Evolutionary conservation across 2,888 invertebrate species (phyloP).

Genomic region (Drosophila neoperkinsi): DNA sequence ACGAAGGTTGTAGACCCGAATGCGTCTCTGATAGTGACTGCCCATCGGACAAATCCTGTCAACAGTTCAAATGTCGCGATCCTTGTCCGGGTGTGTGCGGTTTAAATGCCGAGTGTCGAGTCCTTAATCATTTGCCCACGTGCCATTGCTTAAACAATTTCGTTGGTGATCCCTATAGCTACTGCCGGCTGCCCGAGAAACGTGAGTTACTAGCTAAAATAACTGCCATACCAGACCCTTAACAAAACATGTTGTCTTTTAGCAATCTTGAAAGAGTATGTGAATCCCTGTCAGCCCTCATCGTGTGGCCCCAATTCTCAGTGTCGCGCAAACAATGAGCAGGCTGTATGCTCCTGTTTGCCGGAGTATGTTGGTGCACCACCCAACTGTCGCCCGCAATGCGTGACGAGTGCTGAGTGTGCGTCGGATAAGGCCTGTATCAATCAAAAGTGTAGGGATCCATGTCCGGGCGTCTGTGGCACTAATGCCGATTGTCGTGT

Average conservation of each 20-base stretch:
- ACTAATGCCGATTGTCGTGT: slow-evolving; percentile 90
- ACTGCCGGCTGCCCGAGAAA: slow-evolving; percentile 86
- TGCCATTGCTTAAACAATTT: slow-evolving; percentile 90
- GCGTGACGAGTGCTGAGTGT: slow-evolving; percentile 88
- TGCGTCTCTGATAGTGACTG: slow-evolving; percentile 93
- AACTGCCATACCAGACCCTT: not conserved
- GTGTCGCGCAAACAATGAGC: slow-evolving; percentile 87
- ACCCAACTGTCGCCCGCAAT: slow-evolving; percentile 90
- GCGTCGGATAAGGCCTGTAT: slow-evolving; percentile 87
- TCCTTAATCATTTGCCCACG: slow-evolving; percentile 89
- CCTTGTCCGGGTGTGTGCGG: slow-evolving; percentile 93
- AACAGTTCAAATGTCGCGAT: slow-evolving; percentile 91
- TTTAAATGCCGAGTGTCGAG: slow-evolving; percentile 90
- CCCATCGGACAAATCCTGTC: slow-evolving; percentile 89
- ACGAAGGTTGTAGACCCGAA: slow-evolving; percentile 91
- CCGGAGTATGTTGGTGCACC: slow-evolving; percentile 87
- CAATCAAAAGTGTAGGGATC: slow-evolving; percentile 88
- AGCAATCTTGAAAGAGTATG: slow-evolving; percentile 82
- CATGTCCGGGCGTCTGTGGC: slow-evolving; percentile 88
- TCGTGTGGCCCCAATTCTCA: slow-evolving; percentile 89
- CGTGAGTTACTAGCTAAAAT: slow-evolving; percentile 86
- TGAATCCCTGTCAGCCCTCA: slow-evolving; percentile 88
- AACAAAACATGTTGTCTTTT: slow-evolving; percentile 9
- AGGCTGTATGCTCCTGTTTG: slow-evolving; percentile 88
- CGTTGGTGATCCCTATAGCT: slow-evolving; percentile 91